phyloP scores from a whole-genome alignment of 2,113 vertebrate genomes.

The Oryzias curvinotus region DNA sequence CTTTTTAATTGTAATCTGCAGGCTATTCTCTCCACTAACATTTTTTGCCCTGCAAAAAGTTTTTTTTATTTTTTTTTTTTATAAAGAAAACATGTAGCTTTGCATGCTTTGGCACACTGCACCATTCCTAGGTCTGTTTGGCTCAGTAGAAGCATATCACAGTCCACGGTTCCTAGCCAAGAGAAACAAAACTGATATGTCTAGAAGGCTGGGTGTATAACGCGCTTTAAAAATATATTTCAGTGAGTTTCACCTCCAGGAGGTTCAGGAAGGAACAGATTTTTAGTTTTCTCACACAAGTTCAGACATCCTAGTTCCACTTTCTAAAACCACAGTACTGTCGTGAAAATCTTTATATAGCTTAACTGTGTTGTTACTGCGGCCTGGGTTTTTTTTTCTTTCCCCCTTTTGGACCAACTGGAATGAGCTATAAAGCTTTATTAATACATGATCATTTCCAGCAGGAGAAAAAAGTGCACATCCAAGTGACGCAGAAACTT shows the following conservation, averaged over 20 bases:
- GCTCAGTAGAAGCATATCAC: constrained; percentile 73
- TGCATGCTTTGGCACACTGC: constrained; percentile 72
- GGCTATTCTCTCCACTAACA: constrained; percentile 46
- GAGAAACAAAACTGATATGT: constrained; percentile 77
- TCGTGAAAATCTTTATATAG: no score
- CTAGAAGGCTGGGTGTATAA: constrained; percentile 62
- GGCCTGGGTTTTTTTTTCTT: not conserved
- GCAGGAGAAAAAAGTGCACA: no score
- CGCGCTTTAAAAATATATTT: constrained; percentile 70
- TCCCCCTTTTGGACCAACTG: no score
- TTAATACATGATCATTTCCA: no score
- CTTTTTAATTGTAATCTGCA: constrained; percentile 18
- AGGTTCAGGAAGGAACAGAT: constrained; percentile 19
- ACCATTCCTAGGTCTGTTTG: constrained; percentile 75
- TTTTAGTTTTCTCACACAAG: no score
- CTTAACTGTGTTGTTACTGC: not conserved
- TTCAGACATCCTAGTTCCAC: constrained; percentile 26
- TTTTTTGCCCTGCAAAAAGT: constrained; percentile 52
- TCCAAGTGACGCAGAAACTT: no score
- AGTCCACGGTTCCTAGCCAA: constrained; percentile 65
- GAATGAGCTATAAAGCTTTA: no score
- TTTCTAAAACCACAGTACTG: constrained; percentile 1
- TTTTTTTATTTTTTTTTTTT: constrained; percentile 37
- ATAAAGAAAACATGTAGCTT: constrained; percentile 50
- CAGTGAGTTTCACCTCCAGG: constrained; percentile 72